phyloP scores from a whole-genome alignment of 2,797 vertebrate species.

The Petrocephalus sullivani region DNA sequence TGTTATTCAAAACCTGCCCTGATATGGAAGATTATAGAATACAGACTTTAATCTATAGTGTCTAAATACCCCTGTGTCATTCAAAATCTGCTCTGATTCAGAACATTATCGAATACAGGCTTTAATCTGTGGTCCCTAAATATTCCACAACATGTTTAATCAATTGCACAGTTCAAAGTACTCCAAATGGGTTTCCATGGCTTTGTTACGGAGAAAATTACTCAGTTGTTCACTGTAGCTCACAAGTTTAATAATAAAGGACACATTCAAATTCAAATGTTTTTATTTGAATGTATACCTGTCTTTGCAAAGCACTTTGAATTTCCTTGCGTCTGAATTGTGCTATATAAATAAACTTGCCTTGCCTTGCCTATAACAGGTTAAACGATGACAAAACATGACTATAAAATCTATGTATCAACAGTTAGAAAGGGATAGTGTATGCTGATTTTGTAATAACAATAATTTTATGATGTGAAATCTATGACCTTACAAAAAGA shows the following conservation, averaged over 20 bases:
- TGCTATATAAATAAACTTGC: no score
- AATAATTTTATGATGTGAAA: background rate
- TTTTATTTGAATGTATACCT: no score
- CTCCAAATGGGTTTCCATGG: background rate
- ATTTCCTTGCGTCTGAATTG: no score
- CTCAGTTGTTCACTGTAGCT: background rate
- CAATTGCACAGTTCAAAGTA: background rate
- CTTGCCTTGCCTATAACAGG: background rate
- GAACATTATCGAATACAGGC: no score
- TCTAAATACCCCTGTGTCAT: no score
- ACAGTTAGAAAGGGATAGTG: background rate
- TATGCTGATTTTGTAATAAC: background rate
- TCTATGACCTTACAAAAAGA: background rate
- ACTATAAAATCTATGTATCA: background rate
- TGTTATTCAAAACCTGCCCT: background rate
- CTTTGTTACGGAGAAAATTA: background rate
- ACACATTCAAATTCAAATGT: no score
- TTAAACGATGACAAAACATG: background rate
- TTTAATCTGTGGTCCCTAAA: background rate
- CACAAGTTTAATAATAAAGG: background rate
- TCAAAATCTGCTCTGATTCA: no score
- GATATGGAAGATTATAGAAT: background rate
- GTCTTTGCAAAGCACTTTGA: no score
- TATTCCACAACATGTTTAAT: background rate
- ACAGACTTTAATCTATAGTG: background rate